Percentiles rank a stretch among this genome's conserved stretches.
Evolutionary conservation across 2,113 vertebrate genomes (phyloP).

Genomic region (Caranx melampygus): DNA sequence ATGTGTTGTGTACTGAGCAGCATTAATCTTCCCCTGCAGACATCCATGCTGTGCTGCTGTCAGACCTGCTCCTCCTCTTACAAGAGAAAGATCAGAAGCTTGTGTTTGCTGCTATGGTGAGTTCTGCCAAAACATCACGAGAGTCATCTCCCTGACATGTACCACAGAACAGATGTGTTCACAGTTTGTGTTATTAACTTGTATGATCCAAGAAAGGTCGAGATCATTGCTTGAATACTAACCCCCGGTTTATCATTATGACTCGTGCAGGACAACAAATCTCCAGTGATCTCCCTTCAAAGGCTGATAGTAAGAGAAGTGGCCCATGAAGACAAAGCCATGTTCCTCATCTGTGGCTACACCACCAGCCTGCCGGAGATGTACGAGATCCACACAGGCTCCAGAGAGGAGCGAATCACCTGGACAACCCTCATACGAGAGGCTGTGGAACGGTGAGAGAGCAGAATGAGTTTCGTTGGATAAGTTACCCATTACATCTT

Average conservation of each 20-base stretch:
- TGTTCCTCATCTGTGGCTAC: conserved; percentile 91
- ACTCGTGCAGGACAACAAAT: conserved; percentile 89
- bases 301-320: conserved; percentile 94
- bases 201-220: background rate
- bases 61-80: conserved; percentile 90
- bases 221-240: background rate
- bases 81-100: conserved; percentile 98
- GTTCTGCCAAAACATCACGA: conserved; percentile 49
- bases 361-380: conserved; percentile 88
- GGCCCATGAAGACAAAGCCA: conserved; percentile 91
- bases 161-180: background rate
- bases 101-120: conserved; percentile 90
- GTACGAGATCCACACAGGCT: conserved; percentile 92
- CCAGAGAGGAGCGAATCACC: conserved; percentile 87
- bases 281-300: conserved; percentile 89
- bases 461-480: too few relatives aligned
- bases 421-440: conserved; percentile 90
- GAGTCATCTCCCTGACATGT: background rate
- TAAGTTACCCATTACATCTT: too few relatives aligned
- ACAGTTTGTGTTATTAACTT: background rate
- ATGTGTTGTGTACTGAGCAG: background rate
- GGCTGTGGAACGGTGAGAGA: conserved; percentile 88
- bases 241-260: background rate
- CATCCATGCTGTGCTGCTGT: conserved; percentile 90
- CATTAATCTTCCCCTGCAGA: conserved; percentile 79